Percentiles rank a stretch among this genome's conserved stretches.
These are phyloP conservation scores for Aleiodes testaceus DNA, from an alignment of 2,888 invertebrate genomes.

Conservation along the genomic window DNA sequence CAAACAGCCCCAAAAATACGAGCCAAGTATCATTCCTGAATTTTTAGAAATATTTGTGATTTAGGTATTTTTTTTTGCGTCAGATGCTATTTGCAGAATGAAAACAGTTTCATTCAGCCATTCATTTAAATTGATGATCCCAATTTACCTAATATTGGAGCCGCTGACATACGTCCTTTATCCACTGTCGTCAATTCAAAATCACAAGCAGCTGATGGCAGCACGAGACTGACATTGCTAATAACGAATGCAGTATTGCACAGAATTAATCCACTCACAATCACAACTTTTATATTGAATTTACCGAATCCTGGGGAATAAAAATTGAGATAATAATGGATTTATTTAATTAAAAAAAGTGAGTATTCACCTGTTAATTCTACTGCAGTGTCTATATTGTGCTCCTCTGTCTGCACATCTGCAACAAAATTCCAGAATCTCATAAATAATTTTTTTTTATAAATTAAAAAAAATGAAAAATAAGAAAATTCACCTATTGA, in stretches of 20 bases:
- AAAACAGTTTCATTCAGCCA: background rate
- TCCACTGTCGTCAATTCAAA: conserved; percentile 85
- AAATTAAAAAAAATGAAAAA: too few species aligned
- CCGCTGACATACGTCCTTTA: conserved; percentile 85
- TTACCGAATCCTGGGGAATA: conserved; percentile 82
- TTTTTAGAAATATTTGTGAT: conserved; percentile 47
- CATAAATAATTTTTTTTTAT: background rate
- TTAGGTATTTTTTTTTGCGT: background rate
- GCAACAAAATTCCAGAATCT: background rate
- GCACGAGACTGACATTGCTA: conserved; percentile 86
- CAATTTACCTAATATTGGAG: conserved; percentile 82
- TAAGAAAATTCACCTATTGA: background rate
- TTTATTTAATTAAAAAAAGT: too few species aligned
- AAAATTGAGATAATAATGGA: background rate
- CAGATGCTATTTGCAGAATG: background rate
- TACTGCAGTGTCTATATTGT: background rate
- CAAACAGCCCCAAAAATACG: conserved; percentile 82
- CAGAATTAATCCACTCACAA: conserved; percentile 86
- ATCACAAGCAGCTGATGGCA: conserved; percentile 89
- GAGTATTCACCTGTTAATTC: background rate
- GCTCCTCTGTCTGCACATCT: conserved; percentile 5
- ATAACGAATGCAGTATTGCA: conserved; percentile 88
- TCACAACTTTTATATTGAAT: conserved; percentile 84
- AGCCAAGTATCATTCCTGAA: conserved; percentile 81
- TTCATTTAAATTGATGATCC: background rate